Evolutionary conservation across 1,140 invertebrate genomes (phyloP).

Genomic region (Hylaeus anthracinus): DNA sequence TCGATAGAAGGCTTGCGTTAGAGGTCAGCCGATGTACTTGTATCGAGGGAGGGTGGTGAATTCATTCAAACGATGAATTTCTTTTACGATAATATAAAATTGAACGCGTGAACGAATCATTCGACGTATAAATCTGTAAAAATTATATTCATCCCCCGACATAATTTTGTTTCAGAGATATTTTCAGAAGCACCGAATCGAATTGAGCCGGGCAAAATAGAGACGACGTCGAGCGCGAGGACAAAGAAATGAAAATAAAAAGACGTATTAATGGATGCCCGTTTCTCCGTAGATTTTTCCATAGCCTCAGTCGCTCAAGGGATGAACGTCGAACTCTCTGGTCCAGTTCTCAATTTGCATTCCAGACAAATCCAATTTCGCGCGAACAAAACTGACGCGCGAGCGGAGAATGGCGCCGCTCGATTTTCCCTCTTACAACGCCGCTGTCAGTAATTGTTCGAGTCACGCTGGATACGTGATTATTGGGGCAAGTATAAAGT

Average conservation of each 20-base stretch:
- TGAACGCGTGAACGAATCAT: no score
- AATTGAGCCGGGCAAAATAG: not conserved
- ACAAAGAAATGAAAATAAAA: conserved; percentile 2
- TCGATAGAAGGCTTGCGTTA: no score
- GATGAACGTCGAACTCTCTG: conserved; percentile 41
- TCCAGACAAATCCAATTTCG: conserved; percentile 69
- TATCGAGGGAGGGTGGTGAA: no score
- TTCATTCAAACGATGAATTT: no score
- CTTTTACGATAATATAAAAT: no score
- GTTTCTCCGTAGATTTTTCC: conserved; percentile 21
- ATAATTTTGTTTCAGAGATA: no score
- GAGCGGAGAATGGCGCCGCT: conserved; percentile 33
- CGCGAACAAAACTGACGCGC: conserved; percentile 61
- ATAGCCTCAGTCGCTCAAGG: conserved; percentile 8
- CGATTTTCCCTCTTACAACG: conserved; percentile 51
- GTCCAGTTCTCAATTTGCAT: conserved; percentile 66
- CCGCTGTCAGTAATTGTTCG: conserved; percentile 58
- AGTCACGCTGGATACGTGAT: conserved; percentile 56
- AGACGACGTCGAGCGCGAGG: not conserved
- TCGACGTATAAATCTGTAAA: no score
- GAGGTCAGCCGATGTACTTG: no score
- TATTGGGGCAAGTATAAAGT: conserved; percentile 49
- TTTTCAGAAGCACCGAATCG: not conserved
- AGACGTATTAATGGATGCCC: conserved; percentile 13
- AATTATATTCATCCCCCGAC: no score